phyloP scores from a whole-genome alignment of 1,140 invertebrate species.

The Ostrea denselamellosa region DNA sequence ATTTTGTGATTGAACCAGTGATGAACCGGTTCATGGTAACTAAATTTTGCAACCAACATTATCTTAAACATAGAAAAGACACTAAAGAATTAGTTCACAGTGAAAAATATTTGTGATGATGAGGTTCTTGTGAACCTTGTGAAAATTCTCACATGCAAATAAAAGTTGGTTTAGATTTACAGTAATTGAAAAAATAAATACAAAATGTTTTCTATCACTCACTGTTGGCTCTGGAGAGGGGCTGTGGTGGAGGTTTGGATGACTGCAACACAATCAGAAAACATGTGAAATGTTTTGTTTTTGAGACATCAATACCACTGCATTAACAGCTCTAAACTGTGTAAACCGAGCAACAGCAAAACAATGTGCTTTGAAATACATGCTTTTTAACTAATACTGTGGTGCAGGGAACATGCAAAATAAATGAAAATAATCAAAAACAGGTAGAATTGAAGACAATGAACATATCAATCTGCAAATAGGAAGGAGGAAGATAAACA shows the following conservation, averaged over 20 bases:
- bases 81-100: no score
- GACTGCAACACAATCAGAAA: neutral
- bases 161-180: no score
- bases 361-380: neutral
- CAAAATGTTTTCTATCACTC: slow-evolving; percentile 38
- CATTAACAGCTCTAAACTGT: neutral
- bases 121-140: no score
- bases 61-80: no score
- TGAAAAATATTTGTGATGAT: no score
- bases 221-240: slow-evolving; percentile 60
- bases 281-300: neutral
- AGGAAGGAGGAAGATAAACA: neutral
- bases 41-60: no score
- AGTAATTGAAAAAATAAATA: no score
- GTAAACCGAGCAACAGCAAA: neutral
- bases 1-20: no score
- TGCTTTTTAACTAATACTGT: neutral
- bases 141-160: no score
- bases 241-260: slow-evolving; percentile 43
- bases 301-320: neutral
- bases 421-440: neutral
- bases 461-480: neutral
- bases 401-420: neutral
- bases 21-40: no score
- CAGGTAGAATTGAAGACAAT: neutral